These are phyloP conservation scores for Taenioides sp. DNA, from an alignment of 2,797 vertebrate species.

Conservation along the genomic window DNA sequence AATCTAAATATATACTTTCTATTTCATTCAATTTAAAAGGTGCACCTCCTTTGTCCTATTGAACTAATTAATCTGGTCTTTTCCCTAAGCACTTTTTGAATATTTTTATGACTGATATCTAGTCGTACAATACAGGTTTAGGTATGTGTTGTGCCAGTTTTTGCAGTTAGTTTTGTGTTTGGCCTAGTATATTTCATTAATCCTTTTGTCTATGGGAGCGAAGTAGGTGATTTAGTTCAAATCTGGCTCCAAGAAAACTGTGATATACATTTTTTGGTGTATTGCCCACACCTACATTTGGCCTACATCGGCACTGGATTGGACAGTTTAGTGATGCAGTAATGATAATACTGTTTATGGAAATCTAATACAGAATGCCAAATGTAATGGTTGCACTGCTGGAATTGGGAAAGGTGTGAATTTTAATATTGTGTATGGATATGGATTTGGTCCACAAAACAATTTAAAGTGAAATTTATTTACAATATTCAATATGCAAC, in stretches of 20 bases:
- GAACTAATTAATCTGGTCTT: not conserved
- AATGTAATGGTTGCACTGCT: not conserved
- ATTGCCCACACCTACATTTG: too few relatives aligned
- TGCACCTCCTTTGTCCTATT: not conserved
- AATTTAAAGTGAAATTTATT: too few relatives aligned
- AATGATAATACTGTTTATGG: not conserved
- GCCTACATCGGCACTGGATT: not conserved
- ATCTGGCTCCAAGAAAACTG: too few relatives aligned
- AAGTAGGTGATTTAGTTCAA: too few relatives aligned
- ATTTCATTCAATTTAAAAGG: not conserved
- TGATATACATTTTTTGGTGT: too few relatives aligned
- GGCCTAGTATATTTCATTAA: not conserved
- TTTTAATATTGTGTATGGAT: too few relatives aligned
- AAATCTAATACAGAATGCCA: not conserved
- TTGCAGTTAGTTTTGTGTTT: not conserved
- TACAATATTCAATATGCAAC: too few relatives aligned
- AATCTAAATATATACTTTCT: conserved; percentile 4
- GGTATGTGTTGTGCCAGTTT: not conserved
- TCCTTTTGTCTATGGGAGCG: not conserved
- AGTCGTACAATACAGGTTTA: not conserved
- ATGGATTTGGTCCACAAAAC: too few relatives aligned
- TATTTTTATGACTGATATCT: not conserved
- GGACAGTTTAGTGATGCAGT: not conserved
- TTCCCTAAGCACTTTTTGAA: not conserved
- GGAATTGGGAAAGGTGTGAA: not conserved